Evolutionary conservation across 1,140 invertebrate genomes (phyloP), one percentile per base, ranked within the genome.

Genomic region (Drosophila yakuba): DNA sequence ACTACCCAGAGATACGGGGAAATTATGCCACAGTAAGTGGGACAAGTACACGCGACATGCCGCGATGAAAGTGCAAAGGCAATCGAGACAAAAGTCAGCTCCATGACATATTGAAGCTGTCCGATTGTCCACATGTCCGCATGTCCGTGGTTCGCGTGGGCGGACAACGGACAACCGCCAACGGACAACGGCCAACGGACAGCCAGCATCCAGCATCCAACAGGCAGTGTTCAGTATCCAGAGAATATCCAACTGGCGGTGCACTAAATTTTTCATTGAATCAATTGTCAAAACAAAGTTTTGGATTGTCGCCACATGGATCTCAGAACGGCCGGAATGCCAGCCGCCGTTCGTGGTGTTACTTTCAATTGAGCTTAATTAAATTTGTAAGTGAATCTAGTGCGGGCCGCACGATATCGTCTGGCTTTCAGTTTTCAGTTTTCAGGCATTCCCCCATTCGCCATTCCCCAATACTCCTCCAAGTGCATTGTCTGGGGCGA

Each of bases 311-410:
- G 80, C 81, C 78, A 64, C 71, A 78, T 63, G 74, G 77, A 72
- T 73, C 72, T 58, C 59, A 64, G 52, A 52, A 10, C 54, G 41
- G 41, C 12, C 44, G 28, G 38, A 45, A 23, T 51, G 54, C 51
- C 73, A 61, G 63, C 79, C 67, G 51, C 45, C 73, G 59, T 81
- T 67, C 76, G 58, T 89, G 81, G 88, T 91, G 88, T 91, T 91
- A 79, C 88, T 91, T 91, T 90, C 90, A 91, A 91, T 91, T 91
- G 90, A 88, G 78, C 80, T 91, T 91, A 91, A 91, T 91, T 91
- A 91, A 91, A 91, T 91, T 91, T 91, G 90, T 91, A 91, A 91
- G 90, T 88, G 90, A 91, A 91, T 91, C 90, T 91, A 86, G 89
- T 91, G 89, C 89, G 84, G 80, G 83, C 74, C 44, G 48, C 45